These are phyloP conservation scores for Hipparchia sbordonii DNA, from an alignment of 2,888 invertebrate species.

Conservation along the genomic window DNA sequence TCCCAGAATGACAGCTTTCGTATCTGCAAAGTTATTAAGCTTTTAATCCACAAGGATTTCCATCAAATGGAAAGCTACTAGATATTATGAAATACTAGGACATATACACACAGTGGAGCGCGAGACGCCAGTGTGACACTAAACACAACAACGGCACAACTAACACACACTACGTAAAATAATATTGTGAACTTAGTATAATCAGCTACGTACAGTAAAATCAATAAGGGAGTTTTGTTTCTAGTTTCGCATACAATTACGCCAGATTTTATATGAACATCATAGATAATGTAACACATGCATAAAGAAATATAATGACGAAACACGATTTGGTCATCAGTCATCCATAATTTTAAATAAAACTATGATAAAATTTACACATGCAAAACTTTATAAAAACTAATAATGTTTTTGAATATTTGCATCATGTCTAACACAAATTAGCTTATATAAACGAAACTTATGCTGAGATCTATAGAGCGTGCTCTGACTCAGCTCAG, in stretches of 20 bases:
- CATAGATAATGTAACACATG: slow-evolving; percentile 42
- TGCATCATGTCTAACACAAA: no score
- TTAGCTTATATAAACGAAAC: no score
- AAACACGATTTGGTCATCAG: no score
- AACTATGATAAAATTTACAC: no score
- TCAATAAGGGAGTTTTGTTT: slow-evolving; percentile 35
- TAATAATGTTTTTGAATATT: no score
- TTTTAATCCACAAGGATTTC: slow-evolving; percentile 45
- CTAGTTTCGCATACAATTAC: slow-evolving; percentile 68
- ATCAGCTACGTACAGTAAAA: slow-evolving; percentile 40
- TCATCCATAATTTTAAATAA: no score
- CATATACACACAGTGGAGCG: slow-evolving; percentile 52
- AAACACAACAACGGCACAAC: slow-evolving; percentile 45
- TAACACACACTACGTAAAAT: slow-evolving; percentile 39
- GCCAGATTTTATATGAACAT: slow-evolving; percentile 62
- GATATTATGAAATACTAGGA: slow-evolving; percentile 38
- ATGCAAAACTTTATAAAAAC: no score
- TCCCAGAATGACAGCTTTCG: slow-evolving; percentile 62
- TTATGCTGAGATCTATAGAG: no score
- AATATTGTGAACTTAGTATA: slow-evolving; percentile 36
- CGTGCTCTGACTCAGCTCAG: no score
- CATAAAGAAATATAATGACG: slow-evolving; percentile 1
- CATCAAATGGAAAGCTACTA: slow-evolving; percentile 40
- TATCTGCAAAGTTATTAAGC: slow-evolving; percentile 70
- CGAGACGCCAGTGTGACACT: slow-evolving; percentile 52